phyloP scores from a whole-genome alignment of 2,113 vertebrate genomes.

The Sinocyclocheilus grahami region DNA sequence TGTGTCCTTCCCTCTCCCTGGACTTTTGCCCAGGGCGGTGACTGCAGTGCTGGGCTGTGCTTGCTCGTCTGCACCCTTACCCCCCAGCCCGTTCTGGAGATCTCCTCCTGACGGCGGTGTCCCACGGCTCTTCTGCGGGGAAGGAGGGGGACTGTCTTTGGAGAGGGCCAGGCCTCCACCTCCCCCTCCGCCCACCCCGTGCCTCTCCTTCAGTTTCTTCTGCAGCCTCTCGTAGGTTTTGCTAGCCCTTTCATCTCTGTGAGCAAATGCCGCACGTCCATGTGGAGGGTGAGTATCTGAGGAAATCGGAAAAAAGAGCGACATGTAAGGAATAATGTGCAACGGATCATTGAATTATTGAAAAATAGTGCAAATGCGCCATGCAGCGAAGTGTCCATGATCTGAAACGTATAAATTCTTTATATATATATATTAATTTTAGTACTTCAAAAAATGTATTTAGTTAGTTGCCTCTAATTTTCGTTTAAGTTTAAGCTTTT shows the following conservation, averaged over 20 bases:
- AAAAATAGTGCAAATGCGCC: not conserved
- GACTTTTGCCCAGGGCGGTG: conserved; percentile 72
- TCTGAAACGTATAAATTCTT: too few relatives aligned
- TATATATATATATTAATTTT: too few relatives aligned
- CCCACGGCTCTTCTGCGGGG: conserved; percentile 85
- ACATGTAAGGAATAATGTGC: not conserved
- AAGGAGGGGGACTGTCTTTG: conserved; percentile 91
- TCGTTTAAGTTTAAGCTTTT: not conserved
- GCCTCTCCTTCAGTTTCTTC: conserved; percentile 94
- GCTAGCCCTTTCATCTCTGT: conserved; percentile 90
- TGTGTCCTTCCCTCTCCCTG: conserved; percentile 74
- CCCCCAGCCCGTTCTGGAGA: conserved; percentile 85
- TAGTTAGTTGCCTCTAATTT: not conserved
- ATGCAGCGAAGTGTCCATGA: too few relatives aligned
- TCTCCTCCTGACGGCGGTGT: conserved; percentile 74
- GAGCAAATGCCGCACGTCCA: conserved; percentile 84
- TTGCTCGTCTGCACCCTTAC: conserved; percentile 73
- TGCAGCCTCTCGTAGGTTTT: conserved; percentile 95
- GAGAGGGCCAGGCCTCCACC: conserved; percentile 74
- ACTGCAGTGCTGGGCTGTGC: conserved; percentile 74
- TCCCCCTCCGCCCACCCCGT: conserved; percentile 77
- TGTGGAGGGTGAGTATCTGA: conserved; percentile 87
- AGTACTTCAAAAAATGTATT: not conserved
- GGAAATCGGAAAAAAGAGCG: conserved; percentile 61
- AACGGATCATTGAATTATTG: not conserved